Conservation (phyloP, 1,140 invertebrate genomes). For the Drosophila mayri region DNA sequence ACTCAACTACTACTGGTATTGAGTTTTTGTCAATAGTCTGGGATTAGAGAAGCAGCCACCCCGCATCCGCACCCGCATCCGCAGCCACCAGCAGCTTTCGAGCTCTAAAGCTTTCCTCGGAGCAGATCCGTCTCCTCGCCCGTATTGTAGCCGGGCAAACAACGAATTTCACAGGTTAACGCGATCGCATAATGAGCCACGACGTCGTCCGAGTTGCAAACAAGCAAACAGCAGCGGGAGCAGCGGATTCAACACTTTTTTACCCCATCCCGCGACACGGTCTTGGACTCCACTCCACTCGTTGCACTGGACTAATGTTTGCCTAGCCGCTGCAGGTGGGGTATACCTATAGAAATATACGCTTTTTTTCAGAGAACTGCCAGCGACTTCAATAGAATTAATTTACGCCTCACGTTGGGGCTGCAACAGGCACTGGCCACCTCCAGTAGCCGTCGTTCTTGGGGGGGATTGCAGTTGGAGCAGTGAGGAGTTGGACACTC, state of each 20-base stretch:
- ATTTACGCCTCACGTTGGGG: slow-evolving; percentile 82
- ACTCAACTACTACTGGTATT: slow-evolving; percentile 81
- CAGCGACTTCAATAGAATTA: slow-evolving; percentile 84
- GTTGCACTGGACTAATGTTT: slow-evolving; percentile 38
- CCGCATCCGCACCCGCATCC: neutral
- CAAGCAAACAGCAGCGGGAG: slow-evolving; percentile 63
- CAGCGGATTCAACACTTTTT: slow-evolving; percentile 79
- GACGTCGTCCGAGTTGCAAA: slow-evolving; percentile 63
- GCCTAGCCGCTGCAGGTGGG: slow-evolving; percentile 33
- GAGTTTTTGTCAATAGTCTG: slow-evolving; percentile 80
- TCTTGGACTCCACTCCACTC: slow-evolving; percentile 8
- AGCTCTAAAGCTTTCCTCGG: slow-evolving; percentile 15
- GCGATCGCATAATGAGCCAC: slow-evolving; percentile 83
- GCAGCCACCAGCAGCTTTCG: slow-evolving; percentile 10
- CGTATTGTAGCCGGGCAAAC: slow-evolving; percentile 72
- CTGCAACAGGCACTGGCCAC: slow-evolving; percentile 26
- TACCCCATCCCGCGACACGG: slow-evolving; percentile 26
- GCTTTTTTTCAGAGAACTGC: slow-evolving; percentile 75
- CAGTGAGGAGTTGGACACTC: neutral
- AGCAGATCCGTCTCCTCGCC: slow-evolving; percentile 17
- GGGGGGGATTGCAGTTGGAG: slow-evolving; percentile 4
- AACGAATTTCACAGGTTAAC: slow-evolving; percentile 85
- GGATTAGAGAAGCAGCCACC: slow-evolving; percentile 61
- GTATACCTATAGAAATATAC: neutral
- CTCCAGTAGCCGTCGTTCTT: slow-evolving; percentile 30